Evolutionary conservation across 2,888 invertebrate genomes (phyloP).

Genomic region (Camptogramma bilineatum): DNA sequence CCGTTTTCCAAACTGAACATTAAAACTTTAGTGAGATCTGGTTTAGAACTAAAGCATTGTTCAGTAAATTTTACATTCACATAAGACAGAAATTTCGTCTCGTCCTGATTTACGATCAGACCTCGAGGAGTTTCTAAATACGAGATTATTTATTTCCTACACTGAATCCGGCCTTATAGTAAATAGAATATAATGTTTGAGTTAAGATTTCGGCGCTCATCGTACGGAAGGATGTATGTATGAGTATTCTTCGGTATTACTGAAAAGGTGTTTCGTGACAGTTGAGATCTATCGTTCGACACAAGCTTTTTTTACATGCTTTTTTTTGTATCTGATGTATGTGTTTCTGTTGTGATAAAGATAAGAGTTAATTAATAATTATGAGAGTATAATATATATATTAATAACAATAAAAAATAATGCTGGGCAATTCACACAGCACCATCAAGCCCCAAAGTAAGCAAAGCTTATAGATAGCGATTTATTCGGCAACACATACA

Average conservation of each 20-base stretch:
- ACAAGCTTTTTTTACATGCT: too few species aligned
- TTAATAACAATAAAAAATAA: too few species aligned
- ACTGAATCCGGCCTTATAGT: constrained; percentile 39
- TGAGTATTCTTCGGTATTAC: background rate
- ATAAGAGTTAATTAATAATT: too few species aligned
- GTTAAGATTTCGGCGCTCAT: constrained; percentile 12
- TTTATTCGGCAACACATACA: too few species aligned
- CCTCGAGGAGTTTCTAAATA: constrained; percentile 69
- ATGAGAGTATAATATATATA: too few species aligned
- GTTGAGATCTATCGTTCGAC: background rate
- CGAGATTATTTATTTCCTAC: constrained; percentile 75
- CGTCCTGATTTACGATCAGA: constrained; percentile 73
- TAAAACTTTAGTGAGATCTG: constrained; percentile 40
- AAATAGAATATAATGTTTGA: constrained; percentile 25
- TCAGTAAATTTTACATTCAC: constrained; percentile 75
- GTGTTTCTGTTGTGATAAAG: too few species aligned
- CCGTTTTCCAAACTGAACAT: background rate
- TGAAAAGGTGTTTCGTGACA: background rate
- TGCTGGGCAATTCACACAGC: too few species aligned
- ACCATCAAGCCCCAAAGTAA: too few species aligned
- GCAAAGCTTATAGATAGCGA: too few species aligned
- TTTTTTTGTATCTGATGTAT: too few species aligned
- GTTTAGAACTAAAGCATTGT: constrained; percentile 66
- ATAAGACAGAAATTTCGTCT: constrained; percentile 75
- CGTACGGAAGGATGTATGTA: background rate